phyloP scores from a whole-genome alignment of 2,888 invertebrate species.

The Rhimphoctona megacephalus region DNA sequence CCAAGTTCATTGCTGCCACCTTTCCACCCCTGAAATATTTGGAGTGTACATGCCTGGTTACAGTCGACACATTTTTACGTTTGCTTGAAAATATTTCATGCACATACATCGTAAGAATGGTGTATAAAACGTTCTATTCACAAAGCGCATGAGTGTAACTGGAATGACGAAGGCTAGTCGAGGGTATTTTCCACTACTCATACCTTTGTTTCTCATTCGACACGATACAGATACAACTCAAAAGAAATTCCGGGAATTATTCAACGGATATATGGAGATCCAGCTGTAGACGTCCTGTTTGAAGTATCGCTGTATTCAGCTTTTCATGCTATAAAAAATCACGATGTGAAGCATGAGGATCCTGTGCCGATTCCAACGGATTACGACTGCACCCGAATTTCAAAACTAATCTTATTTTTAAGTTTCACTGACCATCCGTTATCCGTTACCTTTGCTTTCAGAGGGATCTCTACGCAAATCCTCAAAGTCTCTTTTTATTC shows the following conservation, averaged over 20 bases:
- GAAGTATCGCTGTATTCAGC: slow-evolving; percentile 21
- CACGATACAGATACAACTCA: background rate
- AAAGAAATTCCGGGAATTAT: slow-evolving; percentile 23
- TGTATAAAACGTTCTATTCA: background rate
- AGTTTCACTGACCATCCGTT: background rate
- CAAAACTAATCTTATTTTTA: background rate
- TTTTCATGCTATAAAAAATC: slow-evolving; percentile 10
- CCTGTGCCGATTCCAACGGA: background rate
- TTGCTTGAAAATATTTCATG: slow-evolving; percentile 13
- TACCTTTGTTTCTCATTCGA: background rate
- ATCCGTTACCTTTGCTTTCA: background rate
- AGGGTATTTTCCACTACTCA: background rate
- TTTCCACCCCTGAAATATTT: slow-evolving; percentile 12
- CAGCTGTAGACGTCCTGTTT: slow-evolving; percentile 7
- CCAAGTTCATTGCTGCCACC: slow-evolving; percentile 22
- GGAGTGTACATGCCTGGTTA: slow-evolving; percentile 21
- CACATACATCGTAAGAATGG: slow-evolving; percentile 3
- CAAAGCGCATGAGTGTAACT: background rate
- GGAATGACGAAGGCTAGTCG: slow-evolving; percentile 4
- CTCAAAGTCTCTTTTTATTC: background rate
- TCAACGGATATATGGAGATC: slow-evolving; percentile 28
- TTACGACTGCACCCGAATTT: slow-evolving; percentile 1
- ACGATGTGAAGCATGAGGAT: slow-evolving; percentile 1
- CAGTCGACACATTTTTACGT: slow-evolving; percentile 40
- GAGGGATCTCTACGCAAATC: background rate